Evolutionary conservation across 2,888 invertebrate species (phyloP).

Genomic region (Harpagoxenus sublaevis): DNA sequence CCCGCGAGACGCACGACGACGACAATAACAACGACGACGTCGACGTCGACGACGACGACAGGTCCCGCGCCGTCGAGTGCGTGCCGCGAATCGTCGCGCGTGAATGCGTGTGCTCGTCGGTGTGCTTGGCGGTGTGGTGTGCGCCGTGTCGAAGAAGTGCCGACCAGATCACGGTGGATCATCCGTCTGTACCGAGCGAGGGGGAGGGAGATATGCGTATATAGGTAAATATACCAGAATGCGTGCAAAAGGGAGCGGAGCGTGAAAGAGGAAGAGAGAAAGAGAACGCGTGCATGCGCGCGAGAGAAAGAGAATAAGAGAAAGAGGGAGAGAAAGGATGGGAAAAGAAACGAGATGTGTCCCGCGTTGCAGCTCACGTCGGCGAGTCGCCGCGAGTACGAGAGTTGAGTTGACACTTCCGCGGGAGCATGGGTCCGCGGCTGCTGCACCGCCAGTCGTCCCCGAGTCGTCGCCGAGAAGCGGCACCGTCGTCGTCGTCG

Average conservation of each 20-base stretch:
- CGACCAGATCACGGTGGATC: constrained; percentile 72
- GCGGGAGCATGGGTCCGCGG: constrained; percentile 68
- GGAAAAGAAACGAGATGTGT: constrained; percentile 67
- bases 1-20: neutral
- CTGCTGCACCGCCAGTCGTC: constrained; percentile 58
- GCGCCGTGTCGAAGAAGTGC: constrained; percentile 68
- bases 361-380: constrained; percentile 65
- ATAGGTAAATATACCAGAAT: constrained; percentile 44
- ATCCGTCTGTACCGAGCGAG: constrained; percentile 48
- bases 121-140: constrained; percentile 45
- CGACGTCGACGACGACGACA: constrained; percentile 14
- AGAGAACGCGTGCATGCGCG: neutral
- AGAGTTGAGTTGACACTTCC: constrained; percentile 75
- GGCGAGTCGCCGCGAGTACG: constrained; percentile 56
- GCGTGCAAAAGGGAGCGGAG: constrained; percentile 17
- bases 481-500: constrained; percentile 59
- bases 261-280: constrained; percentile 34
- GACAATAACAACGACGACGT: neutral
- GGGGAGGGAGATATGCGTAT: neutral
- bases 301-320: constrained; percentile 26
- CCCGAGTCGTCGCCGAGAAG: constrained; percentile 44
- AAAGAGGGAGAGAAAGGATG: constrained; percentile 57
- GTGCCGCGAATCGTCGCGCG: constrained; percentile 42
- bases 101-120: constrained; percentile 60
- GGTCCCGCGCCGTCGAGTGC: constrained; percentile 32